Evolutionary conservation across 2,797 vertebrate genomes (phyloP).

Genomic region (Gallinago solitaria): DNA sequence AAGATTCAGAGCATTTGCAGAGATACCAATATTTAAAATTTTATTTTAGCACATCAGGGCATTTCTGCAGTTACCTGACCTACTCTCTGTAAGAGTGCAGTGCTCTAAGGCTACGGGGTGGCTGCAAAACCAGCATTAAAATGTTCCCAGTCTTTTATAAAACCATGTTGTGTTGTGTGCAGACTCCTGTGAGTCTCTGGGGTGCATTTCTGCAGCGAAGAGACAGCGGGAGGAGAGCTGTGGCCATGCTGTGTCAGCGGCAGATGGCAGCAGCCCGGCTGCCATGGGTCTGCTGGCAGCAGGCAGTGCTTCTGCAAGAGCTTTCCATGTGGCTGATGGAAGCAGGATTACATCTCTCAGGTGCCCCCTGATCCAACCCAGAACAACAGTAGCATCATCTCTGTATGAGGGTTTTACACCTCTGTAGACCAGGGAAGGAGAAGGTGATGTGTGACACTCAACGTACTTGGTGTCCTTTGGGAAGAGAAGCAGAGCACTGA

Average conservation of each 20-base stretch:
- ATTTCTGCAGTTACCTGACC: not conserved
- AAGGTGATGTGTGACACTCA: not conserved
- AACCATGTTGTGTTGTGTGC: accelerated
- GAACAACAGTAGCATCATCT: not conserved
- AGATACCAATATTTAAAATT: not conserved
- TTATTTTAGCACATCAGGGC: accelerated
- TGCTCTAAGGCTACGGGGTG: no score
- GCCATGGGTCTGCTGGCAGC: not conserved
- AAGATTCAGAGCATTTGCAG: not conserved
- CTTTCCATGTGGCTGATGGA: accelerated
- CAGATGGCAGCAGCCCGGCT: constrained; percentile 41
- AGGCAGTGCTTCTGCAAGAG: not conserved
- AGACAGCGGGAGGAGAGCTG: not conserved
- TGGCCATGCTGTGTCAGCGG: not conserved
- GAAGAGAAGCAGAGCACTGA: not conserved
- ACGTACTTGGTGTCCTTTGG: not conserved
- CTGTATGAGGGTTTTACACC: accelerated
- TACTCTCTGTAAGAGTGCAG: not conserved
- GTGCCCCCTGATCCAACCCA: accelerated
- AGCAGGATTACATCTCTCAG: not conserved
- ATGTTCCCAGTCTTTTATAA: not conserved
- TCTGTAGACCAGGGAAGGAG: not conserved
- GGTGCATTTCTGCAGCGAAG: accelerated
- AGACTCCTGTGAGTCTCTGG: accelerated
- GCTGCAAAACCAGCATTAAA: not conserved